These are phyloP conservation scores for Centroberyx gerrardi DNA, from an alignment of 2,797 vertebrate species.

Conservation along the genomic window DNA sequence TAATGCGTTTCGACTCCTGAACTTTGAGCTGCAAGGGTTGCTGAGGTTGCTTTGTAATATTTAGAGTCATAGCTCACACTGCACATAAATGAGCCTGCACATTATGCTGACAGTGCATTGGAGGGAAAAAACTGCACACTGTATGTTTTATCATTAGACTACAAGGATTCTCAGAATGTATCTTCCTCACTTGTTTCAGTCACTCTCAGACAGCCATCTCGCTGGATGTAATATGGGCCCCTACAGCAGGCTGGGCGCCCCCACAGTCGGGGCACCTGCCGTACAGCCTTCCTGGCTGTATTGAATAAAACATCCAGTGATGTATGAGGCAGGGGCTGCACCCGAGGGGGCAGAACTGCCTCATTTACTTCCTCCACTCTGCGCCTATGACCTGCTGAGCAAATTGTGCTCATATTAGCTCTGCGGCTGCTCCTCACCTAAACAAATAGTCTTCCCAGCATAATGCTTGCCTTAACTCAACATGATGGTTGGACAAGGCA, in stretches of 20 bases:
- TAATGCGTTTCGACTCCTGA: constrained; percentile 43
- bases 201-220: constrained; percentile 73
- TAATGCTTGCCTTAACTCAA: constrained; percentile 86
- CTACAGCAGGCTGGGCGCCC: constrained; percentile 78
- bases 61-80: constrained; percentile 58
- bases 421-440: constrained; percentile 87
- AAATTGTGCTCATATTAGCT: constrained; percentile 89
- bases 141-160: constrained; percentile 77
- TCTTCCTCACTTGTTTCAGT: constrained; percentile 68
- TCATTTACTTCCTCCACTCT: constrained; percentile 87
- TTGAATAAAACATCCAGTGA: constrained; percentile 91
- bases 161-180: constrained; percentile 69
- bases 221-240: constrained; percentile 82
- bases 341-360: constrained; percentile 86
- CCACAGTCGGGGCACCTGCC: constrained; percentile 85
- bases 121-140: constrained; percentile 53
- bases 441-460: constrained; percentile 87
- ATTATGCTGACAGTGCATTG: constrained; percentile 74
- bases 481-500: constrained; percentile 81
- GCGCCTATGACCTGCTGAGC: constrained; percentile 87
- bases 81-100: constrained; percentile 61
- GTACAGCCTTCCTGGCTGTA: constrained; percentile 82
- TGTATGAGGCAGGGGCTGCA: constrained; percentile 87
- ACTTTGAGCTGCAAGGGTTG: constrained; percentile 69
- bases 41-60: constrained; percentile 70